Conservation (phyloP, 2,797 vertebrate species). For the Chromobotia macracanthus region DNA sequence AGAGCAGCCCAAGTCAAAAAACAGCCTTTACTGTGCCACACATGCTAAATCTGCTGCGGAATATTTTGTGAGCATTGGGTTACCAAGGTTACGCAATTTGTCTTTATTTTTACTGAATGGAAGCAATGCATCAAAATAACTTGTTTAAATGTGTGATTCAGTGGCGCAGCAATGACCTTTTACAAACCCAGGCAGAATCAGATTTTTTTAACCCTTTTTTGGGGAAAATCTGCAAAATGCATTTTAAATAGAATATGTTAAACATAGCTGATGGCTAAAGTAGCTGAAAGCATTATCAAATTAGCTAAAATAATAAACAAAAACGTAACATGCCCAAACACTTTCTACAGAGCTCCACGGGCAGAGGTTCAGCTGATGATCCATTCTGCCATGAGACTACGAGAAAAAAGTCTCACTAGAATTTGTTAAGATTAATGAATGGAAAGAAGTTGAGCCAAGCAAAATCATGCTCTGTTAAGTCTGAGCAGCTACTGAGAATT, state of each 20-base stretch:
- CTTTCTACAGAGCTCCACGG: no score
- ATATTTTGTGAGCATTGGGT: not conserved
- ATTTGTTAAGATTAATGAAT: not conserved
- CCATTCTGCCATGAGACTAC: not conserved
- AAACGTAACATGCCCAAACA: no score
- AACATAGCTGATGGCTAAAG: no score
- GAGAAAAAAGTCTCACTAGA: not conserved
- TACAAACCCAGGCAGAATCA: no score
- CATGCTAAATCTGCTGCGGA: conserved; percentile 50
- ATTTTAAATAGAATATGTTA: no score
- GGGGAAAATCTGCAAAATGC: no score
- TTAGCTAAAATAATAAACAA: not conserved
- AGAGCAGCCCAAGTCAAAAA: conserved; percentile 68
- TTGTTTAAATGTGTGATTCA: not conserved
- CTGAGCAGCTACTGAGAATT: not conserved
- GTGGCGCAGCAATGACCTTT: no score
- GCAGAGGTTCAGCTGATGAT: not conserved
- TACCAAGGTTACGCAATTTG: not conserved
- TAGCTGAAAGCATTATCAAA: no score
- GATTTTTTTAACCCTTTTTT: not conserved
- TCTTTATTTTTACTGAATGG: not conserved
- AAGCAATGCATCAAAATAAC: not conserved
- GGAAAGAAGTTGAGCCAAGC: not conserved
- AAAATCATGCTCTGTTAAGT: not conserved
- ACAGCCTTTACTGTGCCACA: conserved; percentile 52